Base-by-base conservation (phyloP, 1,140 invertebrate genomes). In the Aphelenchoides avenae region DNA sequence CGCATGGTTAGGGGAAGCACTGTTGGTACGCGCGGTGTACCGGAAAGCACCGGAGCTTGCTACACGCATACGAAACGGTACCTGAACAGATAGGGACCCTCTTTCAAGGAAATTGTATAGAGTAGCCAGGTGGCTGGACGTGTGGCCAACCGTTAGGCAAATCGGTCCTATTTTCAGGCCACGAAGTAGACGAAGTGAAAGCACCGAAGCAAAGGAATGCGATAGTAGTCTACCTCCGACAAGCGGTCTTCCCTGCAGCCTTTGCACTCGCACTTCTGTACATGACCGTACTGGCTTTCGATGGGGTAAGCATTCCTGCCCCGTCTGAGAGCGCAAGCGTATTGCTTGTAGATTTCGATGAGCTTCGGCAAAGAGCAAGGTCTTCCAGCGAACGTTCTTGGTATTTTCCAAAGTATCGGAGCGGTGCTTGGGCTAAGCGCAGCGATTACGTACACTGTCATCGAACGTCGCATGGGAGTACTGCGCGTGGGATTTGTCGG, bases 211-310 rank as follows among this genome's bases (percentile, higher is more conserved):
- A n/a, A n/a, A n/a, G n/a, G n/a, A n/a, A n/a, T n/a, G n/a, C n/a
- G n/a, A n/a, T n/a, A n/a, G n/a, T n/a, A n/a, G n/a, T n/a, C n/a
- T n/a, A n/a, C n/a, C n/a, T n/a, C n/a, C n/a, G n/a, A n/a, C n/a
- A n/a, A n/a, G n/a, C n/a, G n/a, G n/a, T n/a, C n/a, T 71, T 64
- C 36, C 37, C 54, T 3, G 59, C 68, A 6, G 65, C 51, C 5
- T 59, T 71, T 34, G 65, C 59, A 9, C 44, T 71, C 20, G 47
- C 69, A 24, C 51, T 71, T 0, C 65, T 71, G 9, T 71, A 68
- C 52, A 64, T 71, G 60, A 71, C 68, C 9, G 69, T 71, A 18
- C 53, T 71, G 2, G 68, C 68, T 15, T 71, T 71, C 34, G 68
- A 71, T 54, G 71, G 71, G 24, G n/a, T n/a, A n/a, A n/a, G n/a